Evolutionary conservation across 2,113 vertebrate genomes (phyloP).

Genomic region (Vidua chalybeata): DNA sequence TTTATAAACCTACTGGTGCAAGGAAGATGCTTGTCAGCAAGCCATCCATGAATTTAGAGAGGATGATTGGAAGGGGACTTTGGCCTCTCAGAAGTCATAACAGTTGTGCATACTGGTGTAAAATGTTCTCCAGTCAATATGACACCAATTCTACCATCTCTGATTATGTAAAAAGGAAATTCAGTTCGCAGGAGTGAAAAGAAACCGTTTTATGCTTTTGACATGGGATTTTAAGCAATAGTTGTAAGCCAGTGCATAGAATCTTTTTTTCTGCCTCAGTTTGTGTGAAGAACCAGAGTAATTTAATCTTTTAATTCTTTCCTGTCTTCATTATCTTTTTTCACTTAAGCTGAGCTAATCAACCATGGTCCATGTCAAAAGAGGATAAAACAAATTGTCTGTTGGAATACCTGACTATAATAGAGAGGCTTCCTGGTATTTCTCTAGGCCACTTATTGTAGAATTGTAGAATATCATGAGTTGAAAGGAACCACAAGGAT

Average conservation of each 20-base stretch:
- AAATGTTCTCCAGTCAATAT: background rate
- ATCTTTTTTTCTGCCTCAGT: background rate
- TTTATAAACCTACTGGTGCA: background rate
- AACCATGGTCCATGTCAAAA: background rate
- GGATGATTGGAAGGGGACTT: background rate
- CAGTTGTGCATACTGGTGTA: background rate
- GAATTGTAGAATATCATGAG: background rate
- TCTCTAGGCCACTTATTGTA: background rate
- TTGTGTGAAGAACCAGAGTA: background rate
- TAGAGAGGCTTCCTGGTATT: background rate
- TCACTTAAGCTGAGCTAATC: background rate
- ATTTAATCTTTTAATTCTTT: background rate
- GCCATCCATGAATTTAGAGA: background rate
- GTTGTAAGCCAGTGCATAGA: background rate
- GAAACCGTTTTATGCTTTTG: background rate
- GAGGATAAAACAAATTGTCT: background rate
- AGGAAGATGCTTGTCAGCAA: background rate
- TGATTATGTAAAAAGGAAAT: background rate
- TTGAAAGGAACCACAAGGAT: background rate
- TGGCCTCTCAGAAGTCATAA: background rate
- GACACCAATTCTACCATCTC: background rate
- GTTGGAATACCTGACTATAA: background rate
- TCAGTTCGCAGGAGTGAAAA: background rate
- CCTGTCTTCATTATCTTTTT: background rate
- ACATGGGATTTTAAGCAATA: background rate